Percentiles rank a stretch among this genome's conserved stretches.
Evolutionary conservation across 1,140 invertebrate genomes (phyloP).

Genomic region (Brachionus paranguensis): DNA sequence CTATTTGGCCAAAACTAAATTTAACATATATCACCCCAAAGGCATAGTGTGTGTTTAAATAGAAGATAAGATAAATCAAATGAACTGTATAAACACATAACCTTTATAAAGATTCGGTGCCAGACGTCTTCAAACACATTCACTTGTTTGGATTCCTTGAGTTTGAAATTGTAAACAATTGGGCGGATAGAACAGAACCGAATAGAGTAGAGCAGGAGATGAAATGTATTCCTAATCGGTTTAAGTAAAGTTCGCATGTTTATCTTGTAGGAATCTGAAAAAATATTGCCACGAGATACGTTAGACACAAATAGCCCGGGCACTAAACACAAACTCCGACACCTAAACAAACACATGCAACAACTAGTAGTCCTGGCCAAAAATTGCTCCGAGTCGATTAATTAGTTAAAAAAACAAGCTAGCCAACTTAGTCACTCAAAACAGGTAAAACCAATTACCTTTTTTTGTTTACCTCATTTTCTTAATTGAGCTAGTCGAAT

Average conservation of each 20-base stretch:
- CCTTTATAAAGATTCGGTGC: constrained; percentile 6
- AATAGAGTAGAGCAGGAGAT: background rate
- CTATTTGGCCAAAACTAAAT: background rate
- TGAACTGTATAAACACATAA: constrained; percentile 8
- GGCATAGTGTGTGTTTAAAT: background rate
- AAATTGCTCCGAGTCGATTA: background rate
- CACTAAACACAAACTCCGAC: constrained; percentile 1
- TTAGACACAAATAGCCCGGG: background rate
- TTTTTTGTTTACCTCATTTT: background rate
- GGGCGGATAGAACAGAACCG: background rate
- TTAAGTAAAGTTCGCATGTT: constrained; percentile 5
- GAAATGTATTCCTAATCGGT: constrained; percentile 5
- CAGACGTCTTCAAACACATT: background rate
- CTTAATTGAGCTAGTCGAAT: constrained; percentile 17
- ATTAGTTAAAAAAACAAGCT: constrained; percentile 13
- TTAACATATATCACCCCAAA: background rate
- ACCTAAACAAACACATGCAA: constrained; percentile 4
- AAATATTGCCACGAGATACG: background rate
- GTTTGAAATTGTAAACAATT: constrained; percentile 23
- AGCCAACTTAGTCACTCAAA: background rate
- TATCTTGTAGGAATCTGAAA: background rate
- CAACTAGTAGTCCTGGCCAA: background rate
- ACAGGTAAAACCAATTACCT: background rate
- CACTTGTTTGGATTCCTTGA: constrained; percentile 1
- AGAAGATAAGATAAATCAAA: constrained; percentile 25